A percentile compares a stretch with the other conserved stretches of the same genome.
Evolutionary conservation across 2,888 invertebrate genomes (phyloP).

Genomic region (Nymphalis c-album): DNA sequence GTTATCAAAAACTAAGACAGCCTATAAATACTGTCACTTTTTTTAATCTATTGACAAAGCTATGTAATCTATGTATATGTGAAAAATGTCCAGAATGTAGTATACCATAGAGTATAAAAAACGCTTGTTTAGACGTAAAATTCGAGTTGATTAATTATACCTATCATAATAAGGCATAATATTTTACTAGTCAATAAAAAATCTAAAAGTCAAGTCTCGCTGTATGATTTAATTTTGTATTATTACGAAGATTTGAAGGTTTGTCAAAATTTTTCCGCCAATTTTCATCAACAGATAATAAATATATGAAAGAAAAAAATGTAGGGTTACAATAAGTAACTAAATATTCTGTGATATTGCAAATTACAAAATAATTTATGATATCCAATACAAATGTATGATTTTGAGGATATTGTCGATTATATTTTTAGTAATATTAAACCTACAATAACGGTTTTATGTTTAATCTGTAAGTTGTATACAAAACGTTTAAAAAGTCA

Average conservation of each 20-base stretch:
- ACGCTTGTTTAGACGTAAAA: constrained; percentile 45
- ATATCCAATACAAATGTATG: too few relatives aligned
- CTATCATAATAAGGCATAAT: constrained; percentile 65
- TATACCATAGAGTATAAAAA: constrained; percentile 62
- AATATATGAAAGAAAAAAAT: neutral
- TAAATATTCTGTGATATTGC: too few relatives aligned
- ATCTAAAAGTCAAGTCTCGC: constrained; percentile 54
- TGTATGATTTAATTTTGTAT: constrained; percentile 47
- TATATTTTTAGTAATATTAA: too few relatives aligned
- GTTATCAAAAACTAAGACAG: neutral
- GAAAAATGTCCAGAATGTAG: constrained; percentile 67
- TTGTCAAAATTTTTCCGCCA: constrained; percentile 20
- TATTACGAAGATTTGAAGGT: constrained; percentile 27
- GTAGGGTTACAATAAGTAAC: too few relatives aligned
- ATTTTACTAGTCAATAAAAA: constrained; percentile 79
- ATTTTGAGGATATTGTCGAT: too few relatives aligned
- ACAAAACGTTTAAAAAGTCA: too few relatives aligned
- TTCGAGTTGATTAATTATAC: constrained; percentile 52
- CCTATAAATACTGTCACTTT: neutral
- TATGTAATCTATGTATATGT: constrained; percentile 7
- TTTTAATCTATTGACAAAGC: neutral
- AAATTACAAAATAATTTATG: too few relatives aligned
- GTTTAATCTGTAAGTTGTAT: too few relatives aligned
- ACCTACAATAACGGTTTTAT: too few relatives aligned
- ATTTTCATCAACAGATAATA: neutral